Conservation (phyloP, 1,140 invertebrate species). For the Periplaneta americana region DNA sequence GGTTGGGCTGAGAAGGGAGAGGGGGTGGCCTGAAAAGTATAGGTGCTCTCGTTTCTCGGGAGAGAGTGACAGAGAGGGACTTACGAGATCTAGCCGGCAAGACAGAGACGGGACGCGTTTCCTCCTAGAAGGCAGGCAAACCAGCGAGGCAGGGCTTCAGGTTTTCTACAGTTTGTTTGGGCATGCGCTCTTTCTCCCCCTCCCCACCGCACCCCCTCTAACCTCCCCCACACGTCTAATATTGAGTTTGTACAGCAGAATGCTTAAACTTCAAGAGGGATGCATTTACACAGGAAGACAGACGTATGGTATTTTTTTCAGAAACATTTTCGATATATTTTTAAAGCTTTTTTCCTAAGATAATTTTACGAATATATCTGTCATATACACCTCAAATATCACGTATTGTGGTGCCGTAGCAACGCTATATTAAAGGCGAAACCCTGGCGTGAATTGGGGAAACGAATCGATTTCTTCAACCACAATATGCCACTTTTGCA, state of each 20-base stretch:
- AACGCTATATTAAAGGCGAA: too few species aligned
- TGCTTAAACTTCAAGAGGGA: background rate
- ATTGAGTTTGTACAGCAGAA: slow-evolving; percentile 10
- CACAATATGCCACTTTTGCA: background rate
- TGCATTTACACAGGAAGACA: background rate
- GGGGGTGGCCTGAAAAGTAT: background rate
- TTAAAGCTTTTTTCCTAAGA: too few species aligned
- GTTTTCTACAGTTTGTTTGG: slow-evolving; percentile 11
- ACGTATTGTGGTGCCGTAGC: too few species aligned
- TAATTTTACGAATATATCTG: too few species aligned
- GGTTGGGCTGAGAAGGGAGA: too few species aligned
- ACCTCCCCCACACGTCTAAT: background rate
- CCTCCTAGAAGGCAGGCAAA: slow-evolving; percentile 6
- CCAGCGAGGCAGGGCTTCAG: slow-evolving; percentile 1
- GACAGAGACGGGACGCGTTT: background rate
- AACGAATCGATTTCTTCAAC: background rate
- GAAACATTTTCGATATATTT: too few species aligned
- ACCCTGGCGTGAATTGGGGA: background rate
- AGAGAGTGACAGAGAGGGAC: background rate
- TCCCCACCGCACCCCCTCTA: background rate
- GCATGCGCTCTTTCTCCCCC: slow-evolving; percentile 8
- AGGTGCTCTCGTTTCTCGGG: background rate
- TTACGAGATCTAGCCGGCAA: background rate
- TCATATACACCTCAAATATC: too few species aligned
- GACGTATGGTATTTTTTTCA: background rate